phyloP scores from a whole-genome alignment of 2,888 invertebrate species.

The Diarsia dahlii region DNA sequence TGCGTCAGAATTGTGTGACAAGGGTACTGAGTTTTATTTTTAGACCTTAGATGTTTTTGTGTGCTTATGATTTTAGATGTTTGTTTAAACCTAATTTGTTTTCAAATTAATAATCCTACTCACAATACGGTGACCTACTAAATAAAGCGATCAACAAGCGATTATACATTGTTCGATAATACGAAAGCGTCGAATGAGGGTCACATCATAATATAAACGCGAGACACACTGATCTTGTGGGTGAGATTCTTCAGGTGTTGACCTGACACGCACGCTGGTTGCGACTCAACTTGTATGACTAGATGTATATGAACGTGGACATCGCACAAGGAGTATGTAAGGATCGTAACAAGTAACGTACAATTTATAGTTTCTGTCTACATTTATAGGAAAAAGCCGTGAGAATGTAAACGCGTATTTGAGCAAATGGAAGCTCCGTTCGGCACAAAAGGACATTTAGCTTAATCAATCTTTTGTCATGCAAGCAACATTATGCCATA shows the following conservation, averaged over 20 bases:
- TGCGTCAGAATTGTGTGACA: background rate
- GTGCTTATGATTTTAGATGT: background rate
- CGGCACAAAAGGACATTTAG: background rate
- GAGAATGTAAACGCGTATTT: background rate
- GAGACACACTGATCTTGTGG: too few relatives aligned
- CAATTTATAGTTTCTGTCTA: too few relatives aligned
- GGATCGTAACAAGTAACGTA: too few relatives aligned
- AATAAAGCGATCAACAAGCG: too few relatives aligned
- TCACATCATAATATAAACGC: too few relatives aligned
- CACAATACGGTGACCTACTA: background rate
- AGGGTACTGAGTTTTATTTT: slow-evolving; percentile 13
- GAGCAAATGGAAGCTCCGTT: background rate
- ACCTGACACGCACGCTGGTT: too few relatives aligned
- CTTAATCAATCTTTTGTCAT: background rate
- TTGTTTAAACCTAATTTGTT: background rate
- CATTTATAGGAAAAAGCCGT: background rate
- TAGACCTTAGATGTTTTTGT: background rate
- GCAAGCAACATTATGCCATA: background rate
- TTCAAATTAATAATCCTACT: background rate
- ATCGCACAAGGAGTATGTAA: too few relatives aligned
- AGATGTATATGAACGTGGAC: too few relatives aligned
- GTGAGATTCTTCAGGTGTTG: too few relatives aligned
- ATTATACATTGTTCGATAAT: too few relatives aligned
- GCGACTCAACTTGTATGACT: too few relatives aligned
- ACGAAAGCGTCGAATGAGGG: too few relatives aligned